phyloP scores from a whole-genome alignment of 2,797 vertebrate genomes.

The Phoeniculus purpureus region DNA sequence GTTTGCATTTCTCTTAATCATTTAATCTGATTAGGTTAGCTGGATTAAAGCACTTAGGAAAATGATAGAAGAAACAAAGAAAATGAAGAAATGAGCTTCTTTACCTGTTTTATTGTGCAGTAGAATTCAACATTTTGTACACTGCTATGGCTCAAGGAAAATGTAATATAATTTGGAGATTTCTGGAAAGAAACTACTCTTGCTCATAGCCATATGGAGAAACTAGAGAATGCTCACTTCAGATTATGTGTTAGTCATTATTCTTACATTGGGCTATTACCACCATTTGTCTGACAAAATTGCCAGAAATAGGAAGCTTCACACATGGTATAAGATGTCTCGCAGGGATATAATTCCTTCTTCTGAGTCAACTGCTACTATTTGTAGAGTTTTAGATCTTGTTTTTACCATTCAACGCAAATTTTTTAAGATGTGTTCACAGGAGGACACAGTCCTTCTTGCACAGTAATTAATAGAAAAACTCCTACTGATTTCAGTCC shows the following conservation, averaged over 20 bases:
- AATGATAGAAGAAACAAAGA: not conserved
- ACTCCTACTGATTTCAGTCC: constrained; percentile 26
- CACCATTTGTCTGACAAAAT: constrained; percentile 49
- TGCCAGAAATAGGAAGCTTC: constrained; percentile 49
- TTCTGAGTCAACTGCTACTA: constrained; percentile 48
- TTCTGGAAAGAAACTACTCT: constrained; percentile 37
- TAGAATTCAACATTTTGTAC: not conserved
- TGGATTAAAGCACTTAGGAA: not conserved
- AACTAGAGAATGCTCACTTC: constrained; percentile 58
- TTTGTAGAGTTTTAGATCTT: constrained; percentile 37
- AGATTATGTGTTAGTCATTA: constrained; percentile 61
- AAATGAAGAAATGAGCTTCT: not conserved
- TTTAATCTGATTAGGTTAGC: not conserved
- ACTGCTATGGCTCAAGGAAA: not conserved
- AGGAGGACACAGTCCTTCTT: not conserved
- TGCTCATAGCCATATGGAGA: constrained; percentile 43
- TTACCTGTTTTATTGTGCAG: not conserved
- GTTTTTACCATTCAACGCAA: constrained; percentile 35
- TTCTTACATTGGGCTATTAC: constrained; percentile 58
- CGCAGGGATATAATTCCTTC: constrained; percentile 3
- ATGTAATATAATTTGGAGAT: not conserved
- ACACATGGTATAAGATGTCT: constrained; percentile 42
- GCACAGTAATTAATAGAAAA: constrained; percentile 39
- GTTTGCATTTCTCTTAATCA: not conserved
- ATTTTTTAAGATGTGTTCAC: constrained; percentile 38